phyloP scores from a whole-genome alignment of 2,888 invertebrate species.

The Torymus aiolomorphi region DNA sequence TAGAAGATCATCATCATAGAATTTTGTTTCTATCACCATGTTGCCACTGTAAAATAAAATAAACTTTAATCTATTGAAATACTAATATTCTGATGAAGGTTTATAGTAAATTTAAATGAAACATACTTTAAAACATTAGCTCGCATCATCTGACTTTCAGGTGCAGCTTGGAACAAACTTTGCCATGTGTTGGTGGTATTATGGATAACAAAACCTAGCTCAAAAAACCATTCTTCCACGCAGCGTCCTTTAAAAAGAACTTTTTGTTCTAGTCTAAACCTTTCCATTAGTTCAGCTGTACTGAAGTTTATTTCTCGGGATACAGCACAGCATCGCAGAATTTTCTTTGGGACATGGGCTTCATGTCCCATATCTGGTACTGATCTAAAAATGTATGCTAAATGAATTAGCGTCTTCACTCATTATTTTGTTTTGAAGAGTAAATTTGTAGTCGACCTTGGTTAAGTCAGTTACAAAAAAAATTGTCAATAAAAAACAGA shows the following conservation, averaged over 20 bases:
- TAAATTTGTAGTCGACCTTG: too few relatives aligned
- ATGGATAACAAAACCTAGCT: constrained; percentile 99
- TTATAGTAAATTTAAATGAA: background rate
- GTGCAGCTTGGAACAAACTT: constrained; percentile 98
- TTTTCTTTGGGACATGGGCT: constrained; percentile 97
- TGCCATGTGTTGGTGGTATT: constrained; percentile 99
- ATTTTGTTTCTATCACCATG: constrained; percentile 96
- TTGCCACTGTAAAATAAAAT: constrained; percentile 86
- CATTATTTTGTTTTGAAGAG: too few relatives aligned
- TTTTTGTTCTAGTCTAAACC: constrained; percentile 94
- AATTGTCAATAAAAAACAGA: too few relatives aligned
- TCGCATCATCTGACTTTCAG: constrained; percentile 99
- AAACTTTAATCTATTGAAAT: background rate
- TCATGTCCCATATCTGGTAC: constrained; percentile 93
- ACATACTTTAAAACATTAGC: constrained; percentile 94
- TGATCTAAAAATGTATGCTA: constrained; percentile 76
- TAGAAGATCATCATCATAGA: constrained; percentile 94
- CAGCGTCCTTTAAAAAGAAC: constrained; percentile 91
- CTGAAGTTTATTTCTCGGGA: constrained; percentile 94
- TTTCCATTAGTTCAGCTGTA: constrained; percentile 94
- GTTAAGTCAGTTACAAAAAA: too few relatives aligned
- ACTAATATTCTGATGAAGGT: constrained; percentile 15
- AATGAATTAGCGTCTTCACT: background rate
- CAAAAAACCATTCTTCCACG: constrained; percentile 99
- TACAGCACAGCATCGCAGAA: constrained; percentile 93